Evolutionary conservation across 1,140 invertebrate genomes (phyloP).

Genomic region (Trichonephila inaurata): DNA sequence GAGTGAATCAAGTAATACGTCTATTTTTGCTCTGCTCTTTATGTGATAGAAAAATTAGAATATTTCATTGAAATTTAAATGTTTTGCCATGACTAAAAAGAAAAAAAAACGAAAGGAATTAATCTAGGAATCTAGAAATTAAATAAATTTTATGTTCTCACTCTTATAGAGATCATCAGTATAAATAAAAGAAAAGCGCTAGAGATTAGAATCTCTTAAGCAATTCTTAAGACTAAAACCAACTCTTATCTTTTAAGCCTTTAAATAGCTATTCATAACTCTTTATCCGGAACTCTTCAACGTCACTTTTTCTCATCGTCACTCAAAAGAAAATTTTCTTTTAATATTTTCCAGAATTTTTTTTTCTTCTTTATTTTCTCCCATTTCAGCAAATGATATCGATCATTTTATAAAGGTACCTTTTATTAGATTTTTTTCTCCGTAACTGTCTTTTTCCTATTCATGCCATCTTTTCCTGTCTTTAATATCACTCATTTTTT

Average conservation of each 20-base stretch:
- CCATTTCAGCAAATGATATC: constrained; percentile 43
- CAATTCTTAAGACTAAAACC: background rate
- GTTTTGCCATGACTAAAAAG: too few species aligned
- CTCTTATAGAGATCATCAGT: too few species aligned
- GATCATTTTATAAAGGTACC: constrained; percentile 28
- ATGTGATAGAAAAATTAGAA: too few species aligned
- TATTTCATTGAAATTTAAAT: too few species aligned
- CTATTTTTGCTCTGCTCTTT: too few species aligned
- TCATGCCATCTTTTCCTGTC: background rate
- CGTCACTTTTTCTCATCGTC: background rate
- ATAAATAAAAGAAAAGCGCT: too few species aligned
- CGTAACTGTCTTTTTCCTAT: background rate
- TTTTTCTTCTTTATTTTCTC: background rate
- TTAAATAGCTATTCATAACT: background rate
- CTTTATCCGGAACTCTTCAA: constrained; percentile 24
- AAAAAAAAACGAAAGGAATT: too few species aligned
- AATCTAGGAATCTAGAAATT: too few species aligned
- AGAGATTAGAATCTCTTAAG: too few species aligned
- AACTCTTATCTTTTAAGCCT: background rate
- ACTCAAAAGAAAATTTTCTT: constrained; percentile 1
- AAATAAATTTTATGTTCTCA: too few species aligned
- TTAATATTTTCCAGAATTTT: constrained; percentile 13
- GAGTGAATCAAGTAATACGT: too few species aligned
- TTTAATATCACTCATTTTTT: background rate
- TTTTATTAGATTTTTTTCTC: constrained; percentile 6